These are phyloP conservation scores for Drosophila paranaensis DNA, from an alignment of 2,888 invertebrate species.

Conservation along the genomic window DNA sequence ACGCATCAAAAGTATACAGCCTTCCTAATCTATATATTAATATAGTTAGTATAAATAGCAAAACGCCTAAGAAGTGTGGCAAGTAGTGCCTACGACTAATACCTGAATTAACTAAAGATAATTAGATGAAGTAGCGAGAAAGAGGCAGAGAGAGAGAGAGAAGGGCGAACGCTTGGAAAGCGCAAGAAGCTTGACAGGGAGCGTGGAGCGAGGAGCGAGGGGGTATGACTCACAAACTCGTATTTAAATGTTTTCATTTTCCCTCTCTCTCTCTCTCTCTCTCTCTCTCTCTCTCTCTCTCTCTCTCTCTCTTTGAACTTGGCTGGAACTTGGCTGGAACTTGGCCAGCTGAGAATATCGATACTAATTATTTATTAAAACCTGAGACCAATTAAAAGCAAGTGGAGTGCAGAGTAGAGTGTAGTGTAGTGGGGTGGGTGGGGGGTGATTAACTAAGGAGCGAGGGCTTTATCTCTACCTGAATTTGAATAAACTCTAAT, in stretches of 20 bases:
- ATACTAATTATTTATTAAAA: constrained; percentile 9
- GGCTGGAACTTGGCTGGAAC: constrained; percentile 1
- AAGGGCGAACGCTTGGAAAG: too few relatives aligned
- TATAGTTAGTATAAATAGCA: too few relatives aligned
- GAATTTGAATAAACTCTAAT: not conserved
- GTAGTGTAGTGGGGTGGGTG: not conserved
- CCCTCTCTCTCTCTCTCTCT: not conserved
- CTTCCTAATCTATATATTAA: too few relatives aligned
- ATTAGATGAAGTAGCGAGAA: not conserved
- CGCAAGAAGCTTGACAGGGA: too few relatives aligned
- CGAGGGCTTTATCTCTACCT: not conserved
- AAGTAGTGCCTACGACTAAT: not conserved
- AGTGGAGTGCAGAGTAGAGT: too few relatives aligned
- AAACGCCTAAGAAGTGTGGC: too few relatives aligned
- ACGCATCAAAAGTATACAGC: too few relatives aligned
- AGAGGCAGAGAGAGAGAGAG: too few relatives aligned
- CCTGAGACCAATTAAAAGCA: not conserved
- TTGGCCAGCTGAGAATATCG: constrained; percentile 5
- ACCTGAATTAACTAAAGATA: not conserved
- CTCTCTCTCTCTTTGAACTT: not conserved
- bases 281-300: not conserved
- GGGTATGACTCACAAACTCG: not conserved
- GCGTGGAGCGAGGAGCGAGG: too few relatives aligned
- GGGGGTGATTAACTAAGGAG: too few relatives aligned
- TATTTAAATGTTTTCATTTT: constrained; percentile 1